Evolutionary conservation across 2,797 vertebrate genomes (phyloP), one percentile per base, ranked within the genome.

Genomic region (Oreochromis mossambicus): DNA sequence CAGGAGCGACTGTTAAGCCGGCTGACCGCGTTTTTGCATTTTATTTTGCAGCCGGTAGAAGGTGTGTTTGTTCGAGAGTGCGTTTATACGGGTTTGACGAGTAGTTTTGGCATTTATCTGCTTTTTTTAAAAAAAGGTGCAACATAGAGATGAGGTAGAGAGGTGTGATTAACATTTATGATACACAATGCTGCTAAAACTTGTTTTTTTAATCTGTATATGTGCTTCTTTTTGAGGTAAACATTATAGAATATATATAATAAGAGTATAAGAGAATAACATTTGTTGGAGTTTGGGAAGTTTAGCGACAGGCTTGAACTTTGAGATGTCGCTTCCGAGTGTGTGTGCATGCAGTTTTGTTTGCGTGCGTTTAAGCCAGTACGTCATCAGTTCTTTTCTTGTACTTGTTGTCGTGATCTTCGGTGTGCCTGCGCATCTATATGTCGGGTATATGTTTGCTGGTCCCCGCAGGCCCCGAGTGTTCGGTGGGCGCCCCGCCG

Each of bases 401-500:
- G 8, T 32, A 29, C 56, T 48, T 78, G 38, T 61, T 87, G 32
- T 70, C 9, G 41, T 68, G 58, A 51, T 77, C 61, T 48, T 80
- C 21, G 3, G 38, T 4, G 68, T 48, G 81, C 66, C 58, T 75
- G 34, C 51, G 10, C 3, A 19, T 83, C 84, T 79, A 81, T 90
- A 91, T 83, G 61, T 90, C 7, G 81, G 56, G 38, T 88, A 36
- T 90, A 89, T 46, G 77, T 91, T 80, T 24, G 63, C 79, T 48
- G 83, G 78, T 89, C 89, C 89, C 90, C 6, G 82, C 77, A 50
- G 90, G 92, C 73, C 84, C 86, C 1, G 52, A 76, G 88, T 70
- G 26, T 86, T 86, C 50, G 24, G 43, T 55, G 91, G 94, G 91
- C 81, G 56, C 92, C 92, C 93, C 41, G 92, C 90, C 82, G 89